Percentiles rank a stretch among this genome's conserved stretches.
These are phyloP conservation scores for Ennomos fuscantarius DNA, from an alignment of 2,888 invertebrate genomes.

Conservation along the genomic window DNA sequence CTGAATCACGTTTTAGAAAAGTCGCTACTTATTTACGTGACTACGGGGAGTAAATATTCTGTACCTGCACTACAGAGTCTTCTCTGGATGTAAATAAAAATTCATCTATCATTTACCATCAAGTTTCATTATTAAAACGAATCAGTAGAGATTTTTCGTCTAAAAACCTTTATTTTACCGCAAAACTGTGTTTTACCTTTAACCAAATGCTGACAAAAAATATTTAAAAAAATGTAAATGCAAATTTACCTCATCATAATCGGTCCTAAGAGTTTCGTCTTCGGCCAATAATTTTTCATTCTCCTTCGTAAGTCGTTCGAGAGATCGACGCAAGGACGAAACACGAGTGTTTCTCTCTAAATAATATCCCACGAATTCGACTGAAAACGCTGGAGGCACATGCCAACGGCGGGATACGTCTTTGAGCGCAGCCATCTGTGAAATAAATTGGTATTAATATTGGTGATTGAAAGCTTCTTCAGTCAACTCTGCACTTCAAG, in stretches of 20 bases:
- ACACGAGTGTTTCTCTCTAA: conserved; percentile 94
- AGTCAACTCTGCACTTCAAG: not conserved
- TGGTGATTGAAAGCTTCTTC: not conserved
- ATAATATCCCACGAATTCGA: conserved; percentile 97
- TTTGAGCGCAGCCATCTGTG: conserved; percentile 89
- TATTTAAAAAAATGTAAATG: not conserved
- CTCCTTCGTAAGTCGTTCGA: conserved; percentile 90
- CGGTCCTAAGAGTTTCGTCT: conserved; percentile 89
- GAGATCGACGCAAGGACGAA: conserved; percentile 90
- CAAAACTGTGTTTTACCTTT: no score
- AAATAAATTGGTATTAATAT: no score
- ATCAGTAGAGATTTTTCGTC: no score
- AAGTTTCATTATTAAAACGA: no score
- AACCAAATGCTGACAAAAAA: not conserved
- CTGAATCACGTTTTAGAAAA: no score
- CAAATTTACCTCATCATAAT: conserved; percentile 89
- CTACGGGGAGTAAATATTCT: no score
- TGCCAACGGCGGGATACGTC: conserved; percentile 97
- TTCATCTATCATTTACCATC: no score
- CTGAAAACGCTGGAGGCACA: conserved; percentile 96
- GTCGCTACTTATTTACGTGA: no score
- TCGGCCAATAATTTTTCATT: conserved; percentile 91
- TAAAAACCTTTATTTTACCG: no score
- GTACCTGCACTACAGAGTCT: no score
- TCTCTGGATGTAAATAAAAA: no score